A percentile compares a stretch with the other conserved stretches of the same genome.
These are phyloP conservation scores for Sisor rabdophorus DNA, from an alignment of 2,113 vertebrate genomes.

Conservation along the genomic window DNA sequence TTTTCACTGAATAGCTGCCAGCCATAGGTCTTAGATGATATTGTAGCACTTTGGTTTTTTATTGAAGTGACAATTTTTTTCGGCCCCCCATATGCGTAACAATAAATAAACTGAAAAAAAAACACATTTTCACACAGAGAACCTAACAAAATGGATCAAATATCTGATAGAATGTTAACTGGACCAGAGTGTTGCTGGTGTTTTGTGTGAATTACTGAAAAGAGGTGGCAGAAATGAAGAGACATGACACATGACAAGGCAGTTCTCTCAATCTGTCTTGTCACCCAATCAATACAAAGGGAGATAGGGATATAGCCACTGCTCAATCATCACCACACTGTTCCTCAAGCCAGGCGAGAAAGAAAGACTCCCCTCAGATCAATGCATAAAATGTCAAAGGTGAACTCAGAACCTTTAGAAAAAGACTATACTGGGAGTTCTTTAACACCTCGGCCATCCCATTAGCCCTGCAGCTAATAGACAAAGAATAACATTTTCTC, in stretches of 20 bases:
- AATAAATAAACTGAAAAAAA: neutral
- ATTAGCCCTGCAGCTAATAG: conserved; percentile 31
- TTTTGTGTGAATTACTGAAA: conserved; percentile 45
- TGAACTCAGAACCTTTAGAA: conserved; percentile 45
- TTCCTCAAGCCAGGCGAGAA: conserved; percentile 34
- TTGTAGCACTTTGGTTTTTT: neutral
- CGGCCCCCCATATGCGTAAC: neutral
- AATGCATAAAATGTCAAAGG: conserved; percentile 46
- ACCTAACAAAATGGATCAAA: conserved; percentile 18
- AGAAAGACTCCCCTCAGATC: conserved; percentile 34
- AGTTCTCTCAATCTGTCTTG: conserved; percentile 46
- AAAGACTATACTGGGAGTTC: conserved; percentile 35
- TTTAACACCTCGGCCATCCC: conserved; percentile 33
- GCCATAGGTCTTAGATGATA: neutral
- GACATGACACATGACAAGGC: conserved; percentile 48
- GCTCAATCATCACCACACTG: conserved; percentile 47
- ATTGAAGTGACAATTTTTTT: too few relatives aligned
- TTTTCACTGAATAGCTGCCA: neutral
- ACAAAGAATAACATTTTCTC: conserved; percentile 44
- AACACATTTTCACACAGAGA: neutral
- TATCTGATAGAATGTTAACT: conserved; percentile 38
- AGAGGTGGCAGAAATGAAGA: conserved; percentile 42
- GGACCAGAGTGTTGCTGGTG: conserved; percentile 33
- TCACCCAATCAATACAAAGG: conserved; percentile 51
- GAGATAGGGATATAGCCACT: conserved; percentile 42